Conservation (phyloP, 2,888 invertebrate genomes). For the Linnaemya tessellans region DNA sequence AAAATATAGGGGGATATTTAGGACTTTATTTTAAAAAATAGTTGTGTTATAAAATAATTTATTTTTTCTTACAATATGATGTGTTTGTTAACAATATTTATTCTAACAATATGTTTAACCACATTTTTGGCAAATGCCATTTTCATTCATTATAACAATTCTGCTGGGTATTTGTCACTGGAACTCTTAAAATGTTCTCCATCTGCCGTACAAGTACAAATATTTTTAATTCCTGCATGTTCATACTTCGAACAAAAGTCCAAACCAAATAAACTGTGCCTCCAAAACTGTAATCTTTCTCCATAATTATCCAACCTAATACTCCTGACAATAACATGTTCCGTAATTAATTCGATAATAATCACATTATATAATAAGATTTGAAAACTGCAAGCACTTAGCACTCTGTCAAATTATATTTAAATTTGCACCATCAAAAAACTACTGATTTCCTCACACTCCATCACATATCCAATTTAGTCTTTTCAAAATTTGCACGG, state of each 20-base stretch:
- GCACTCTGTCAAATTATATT: constrained; percentile 12
- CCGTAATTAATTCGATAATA: constrained; percentile 12
- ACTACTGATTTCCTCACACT: constrained; percentile 14
- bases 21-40: no score
- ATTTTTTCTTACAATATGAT: no score
- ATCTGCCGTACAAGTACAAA: no score
- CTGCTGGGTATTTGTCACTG: no score
- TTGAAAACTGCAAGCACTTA: constrained; percentile 1
- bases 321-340: not conserved
- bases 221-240: not conserved
- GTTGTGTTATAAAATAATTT: no score
- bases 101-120: no score
- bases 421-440: constrained; percentile 11
- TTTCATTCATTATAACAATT: no score
- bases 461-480: not conserved
- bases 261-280: not conserved
- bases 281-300: not conserved
- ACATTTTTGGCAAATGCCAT: no score
- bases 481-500: constrained; percentile 25
- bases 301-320: not conserved
- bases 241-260: not conserved
- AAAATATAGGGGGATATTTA: no score
- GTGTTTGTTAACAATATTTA: no score
- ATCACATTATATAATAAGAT: constrained; percentile 18
- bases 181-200: no score